Evolutionary conservation across 2,797 vertebrate genomes (phyloP), one percentile per base, ranked within the genome.

Genomic region (Rhinoraja longicauda): DNA sequence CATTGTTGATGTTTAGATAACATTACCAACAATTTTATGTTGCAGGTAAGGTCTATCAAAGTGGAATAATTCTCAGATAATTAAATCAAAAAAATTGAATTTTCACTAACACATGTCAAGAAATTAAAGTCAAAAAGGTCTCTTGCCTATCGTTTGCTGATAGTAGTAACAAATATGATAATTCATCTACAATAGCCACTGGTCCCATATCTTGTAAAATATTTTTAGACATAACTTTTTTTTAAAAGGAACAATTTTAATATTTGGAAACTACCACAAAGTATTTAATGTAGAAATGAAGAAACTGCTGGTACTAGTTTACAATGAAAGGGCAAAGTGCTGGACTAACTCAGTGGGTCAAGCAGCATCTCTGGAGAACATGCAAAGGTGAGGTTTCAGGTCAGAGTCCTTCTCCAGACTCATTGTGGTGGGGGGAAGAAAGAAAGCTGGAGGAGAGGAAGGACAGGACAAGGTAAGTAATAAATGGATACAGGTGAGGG

Each of bases 1-100:
- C 4, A 88, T 88, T 88, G 84, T 67, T 88, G 84, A 88, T 57
- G 53, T 88, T 8, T 21, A 62, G 59, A 86, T 86, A 62, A 86
- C n/a, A 59, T 86, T 32, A 86, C 32, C 82, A 29, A 2, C 59
- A 29, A n/a, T 86, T 57, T 26, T 64, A 59, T 15, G 29, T 62
- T 86, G n/a, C 7, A 88, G 62, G 64, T 67, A 88, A 64, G 84
- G 84, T 88, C 36, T 32, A 36, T 19, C 32, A 21, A 88, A 32
- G 57, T 64, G n/a, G 59, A 88, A 67, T 67, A 2, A 62, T n/a
- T 21, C 62, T 67, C 67, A n/a, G 84, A 32, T 17, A 88, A 67
- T 67, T 15, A 88, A 67, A n/a, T 32, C 64, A 88, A n/a, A 32
- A 17, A 88, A 15, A n/a, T 67, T 88, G 84, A 67, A 36, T 62